phyloP scores from a whole-genome alignment of 2,113 vertebrate species.

The Pteronura brasiliensis region DNA sequence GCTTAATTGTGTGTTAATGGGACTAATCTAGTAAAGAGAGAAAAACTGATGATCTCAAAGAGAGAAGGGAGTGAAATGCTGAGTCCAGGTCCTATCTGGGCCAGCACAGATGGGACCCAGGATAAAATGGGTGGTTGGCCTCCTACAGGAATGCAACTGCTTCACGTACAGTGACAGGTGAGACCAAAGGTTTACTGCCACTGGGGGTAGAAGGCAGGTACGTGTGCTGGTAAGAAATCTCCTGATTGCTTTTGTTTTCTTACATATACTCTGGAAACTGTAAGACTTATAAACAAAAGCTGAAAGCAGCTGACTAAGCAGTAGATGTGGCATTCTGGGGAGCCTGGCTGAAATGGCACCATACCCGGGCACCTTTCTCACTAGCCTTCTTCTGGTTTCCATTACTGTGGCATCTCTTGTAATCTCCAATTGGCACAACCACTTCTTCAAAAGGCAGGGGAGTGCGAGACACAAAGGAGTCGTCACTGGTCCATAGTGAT shows the following conservation, averaged over 20 bases:
- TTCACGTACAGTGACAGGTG: not conserved
- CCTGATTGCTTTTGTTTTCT: not conserved
- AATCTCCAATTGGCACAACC: not conserved
- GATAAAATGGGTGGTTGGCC: not conserved
- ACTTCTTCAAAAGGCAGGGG: not conserved
- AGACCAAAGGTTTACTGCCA: not conserved
- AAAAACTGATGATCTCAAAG: not conserved
- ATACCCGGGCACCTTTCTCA: not conserved
- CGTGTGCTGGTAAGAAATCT: not conserved
- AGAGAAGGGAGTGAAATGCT: not conserved
- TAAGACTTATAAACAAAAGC: not conserved
- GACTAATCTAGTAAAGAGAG: not conserved
- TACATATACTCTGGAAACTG: not conserved
- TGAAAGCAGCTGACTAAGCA: not conserved
- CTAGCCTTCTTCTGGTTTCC: not conserved
- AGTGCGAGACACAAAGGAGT: not conserved
- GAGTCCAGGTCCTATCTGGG: not conserved
- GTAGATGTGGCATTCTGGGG: not conserved
- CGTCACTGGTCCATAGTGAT: not conserved
- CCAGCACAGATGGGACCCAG: not conserved
- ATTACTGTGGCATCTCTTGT: not conserved
- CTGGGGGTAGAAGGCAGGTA: not conserved
- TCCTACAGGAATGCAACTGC: not conserved
- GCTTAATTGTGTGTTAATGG: not conserved
- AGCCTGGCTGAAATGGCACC: not conserved